Percentiles rank a stretch among this genome's conserved stretches.
These are phyloP conservation scores for Troides oblongomaculatus DNA, from an alignment of 2,888 invertebrate genomes.

Conservation along the genomic window DNA sequence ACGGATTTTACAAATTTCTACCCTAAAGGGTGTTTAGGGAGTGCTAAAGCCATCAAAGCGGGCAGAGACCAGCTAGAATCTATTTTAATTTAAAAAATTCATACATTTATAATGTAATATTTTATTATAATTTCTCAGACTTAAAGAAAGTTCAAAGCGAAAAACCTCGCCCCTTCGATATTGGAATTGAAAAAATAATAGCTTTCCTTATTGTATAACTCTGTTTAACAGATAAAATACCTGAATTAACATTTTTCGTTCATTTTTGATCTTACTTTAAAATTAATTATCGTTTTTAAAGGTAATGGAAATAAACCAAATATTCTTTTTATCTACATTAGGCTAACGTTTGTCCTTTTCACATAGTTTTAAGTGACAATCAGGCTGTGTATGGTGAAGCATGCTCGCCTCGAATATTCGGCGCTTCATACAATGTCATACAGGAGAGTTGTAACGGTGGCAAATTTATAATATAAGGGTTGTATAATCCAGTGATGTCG, in stretches of 20 bases:
- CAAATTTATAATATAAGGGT: too few species aligned
- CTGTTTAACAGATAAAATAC: not conserved
- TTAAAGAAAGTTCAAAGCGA: not conserved
- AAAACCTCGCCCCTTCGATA: not conserved
- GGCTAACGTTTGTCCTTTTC: too few species aligned
- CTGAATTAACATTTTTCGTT: not conserved
- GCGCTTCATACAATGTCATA: too few species aligned
- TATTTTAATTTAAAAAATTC: conserved; percentile 27
- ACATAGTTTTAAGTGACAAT: too few species aligned
- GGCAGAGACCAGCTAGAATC: not conserved
- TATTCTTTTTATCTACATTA: too few species aligned
- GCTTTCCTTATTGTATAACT: not conserved
- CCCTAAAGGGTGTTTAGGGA: too few species aligned
- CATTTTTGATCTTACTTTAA: not conserved
- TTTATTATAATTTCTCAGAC: not conserved
- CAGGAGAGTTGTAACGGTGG: too few species aligned
- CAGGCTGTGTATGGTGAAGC: too few species aligned
- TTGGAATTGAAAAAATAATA: not conserved
- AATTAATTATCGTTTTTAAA: not conserved
- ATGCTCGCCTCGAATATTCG: too few species aligned
- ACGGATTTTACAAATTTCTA: too few species aligned
- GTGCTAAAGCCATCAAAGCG: too few species aligned
- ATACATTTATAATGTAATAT: conserved; percentile 35
- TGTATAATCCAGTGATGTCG: too few species aligned
- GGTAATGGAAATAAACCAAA: not conserved